A percentile compares a stretch with the other conserved stretches of the same genome.
These are phyloP conservation scores for Nephrotoma appendiculata DNA, from an alignment of 2,888 invertebrate genomes.

Conservation along the genomic window DNA sequence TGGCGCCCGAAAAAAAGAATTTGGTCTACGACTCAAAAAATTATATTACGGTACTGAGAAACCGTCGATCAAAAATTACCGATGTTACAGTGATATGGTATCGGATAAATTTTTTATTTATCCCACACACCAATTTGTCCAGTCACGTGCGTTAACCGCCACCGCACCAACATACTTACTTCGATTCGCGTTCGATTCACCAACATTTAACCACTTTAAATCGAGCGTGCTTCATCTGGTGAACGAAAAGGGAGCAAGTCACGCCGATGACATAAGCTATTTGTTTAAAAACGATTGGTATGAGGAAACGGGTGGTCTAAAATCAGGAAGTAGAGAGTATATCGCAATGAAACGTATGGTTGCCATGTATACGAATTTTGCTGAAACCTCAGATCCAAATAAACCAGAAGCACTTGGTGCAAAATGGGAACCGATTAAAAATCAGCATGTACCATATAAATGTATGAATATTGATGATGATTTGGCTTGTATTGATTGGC, in stretches of 20 bases:
- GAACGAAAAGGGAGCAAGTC: slow-evolving; percentile 23
- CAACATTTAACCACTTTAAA: slow-evolving; percentile 27
- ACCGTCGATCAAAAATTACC: not conserved
- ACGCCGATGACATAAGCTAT: slow-evolving; percentile 29
- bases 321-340: slow-evolving; percentile 16
- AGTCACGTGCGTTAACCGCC: not conserved
- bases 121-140: not conserved
- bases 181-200: slow-evolving; percentile 30
- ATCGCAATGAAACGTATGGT: slow-evolving; percentile 21
- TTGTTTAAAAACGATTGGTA: slow-evolving; percentile 19
- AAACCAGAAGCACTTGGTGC: slow-evolving; percentile 11
- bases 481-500: slow-evolving; percentile 20
- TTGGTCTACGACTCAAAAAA: slow-evolving; percentile 20
- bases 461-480: slow-evolving; percentile 24
- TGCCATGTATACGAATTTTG: slow-evolving; percentile 26
- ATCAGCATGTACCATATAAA: slow-evolving; percentile 14
- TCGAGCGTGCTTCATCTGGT: not conserved
- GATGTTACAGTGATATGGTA: not conserved
- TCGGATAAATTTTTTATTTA: not conserved
- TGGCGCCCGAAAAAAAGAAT: slow-evolving; percentile 14
- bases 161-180: slow-evolving; percentile 27
- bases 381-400: slow-evolving; percentile 22
- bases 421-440: slow-evolving; percentile 11
- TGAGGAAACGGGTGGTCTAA: not conserved
- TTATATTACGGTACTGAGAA: slow-evolving; percentile 22